Conservation (phyloP, 2,797 vertebrate genomes). For the Masticophis lateralis region DNA sequence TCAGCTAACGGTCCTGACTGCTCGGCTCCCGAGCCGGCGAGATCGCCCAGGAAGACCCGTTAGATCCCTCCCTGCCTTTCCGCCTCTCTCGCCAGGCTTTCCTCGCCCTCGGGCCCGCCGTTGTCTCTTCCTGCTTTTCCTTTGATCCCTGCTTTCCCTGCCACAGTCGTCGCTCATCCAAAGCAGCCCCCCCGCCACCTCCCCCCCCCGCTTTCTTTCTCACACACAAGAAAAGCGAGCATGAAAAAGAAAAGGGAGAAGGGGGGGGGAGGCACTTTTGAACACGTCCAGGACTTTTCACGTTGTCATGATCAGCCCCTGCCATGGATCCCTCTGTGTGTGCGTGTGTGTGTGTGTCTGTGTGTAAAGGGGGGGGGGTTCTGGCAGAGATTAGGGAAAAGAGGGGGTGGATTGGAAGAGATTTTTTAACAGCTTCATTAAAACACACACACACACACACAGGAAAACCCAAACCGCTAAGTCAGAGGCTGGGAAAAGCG, state of each 20-base stretch:
- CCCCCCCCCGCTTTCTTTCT: too few relatives aligned
- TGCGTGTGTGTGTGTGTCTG: neutral
- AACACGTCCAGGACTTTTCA: neutral
- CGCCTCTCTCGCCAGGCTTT: neutral
- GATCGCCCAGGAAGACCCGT: constrained; percentile 24
- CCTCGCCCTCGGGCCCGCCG: neutral
- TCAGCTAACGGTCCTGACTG: constrained; percentile 66
- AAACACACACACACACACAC: neutral
- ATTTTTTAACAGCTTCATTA: constrained; percentile 39
- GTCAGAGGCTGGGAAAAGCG: constrained; percentile 14
- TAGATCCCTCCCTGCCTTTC: constrained; percentile 11
- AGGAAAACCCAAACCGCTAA: constrained; percentile 11
- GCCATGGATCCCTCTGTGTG: neutral
- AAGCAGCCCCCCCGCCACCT: neutral
- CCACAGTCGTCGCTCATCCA: neutral
- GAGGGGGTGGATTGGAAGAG: constrained; percentile 7
- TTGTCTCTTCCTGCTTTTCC: constrained; percentile 6
- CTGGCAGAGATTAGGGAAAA: constrained; percentile 7
- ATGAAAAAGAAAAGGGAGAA: neutral
- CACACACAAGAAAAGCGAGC: constrained; percentile 1
- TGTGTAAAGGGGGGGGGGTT: neutral
- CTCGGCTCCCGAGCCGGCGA: constrained; percentile 2
- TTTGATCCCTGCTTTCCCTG: constrained; percentile 29
- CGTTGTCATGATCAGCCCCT: neutral
- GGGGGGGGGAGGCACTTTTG: neutral